phyloP scores from a whole-genome alignment of 2,113 vertebrate species.

The Chelonoidis abingdonii region DNA sequence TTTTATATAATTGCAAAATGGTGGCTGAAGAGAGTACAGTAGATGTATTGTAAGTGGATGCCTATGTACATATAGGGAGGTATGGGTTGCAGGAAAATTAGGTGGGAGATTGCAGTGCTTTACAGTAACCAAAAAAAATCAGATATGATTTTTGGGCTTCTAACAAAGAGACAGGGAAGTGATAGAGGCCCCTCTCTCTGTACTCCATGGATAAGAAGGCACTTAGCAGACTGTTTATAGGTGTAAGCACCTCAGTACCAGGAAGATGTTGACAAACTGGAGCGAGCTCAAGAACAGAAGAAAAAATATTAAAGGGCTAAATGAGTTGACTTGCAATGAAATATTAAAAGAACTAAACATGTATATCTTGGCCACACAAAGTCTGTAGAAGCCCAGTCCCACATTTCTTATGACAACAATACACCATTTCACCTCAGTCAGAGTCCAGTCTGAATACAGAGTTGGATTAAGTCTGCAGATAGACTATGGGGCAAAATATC shows the following conservation, averaged over 20 bases:
- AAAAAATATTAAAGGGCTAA: slow-evolving; percentile 10
- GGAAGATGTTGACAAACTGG: slow-evolving; percentile 39
- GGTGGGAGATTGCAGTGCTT: background rate
- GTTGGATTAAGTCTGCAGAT: background rate
- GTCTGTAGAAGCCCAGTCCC: background rate
- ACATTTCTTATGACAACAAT: background rate
- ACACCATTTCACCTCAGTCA: background rate
- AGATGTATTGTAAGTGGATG: background rate
- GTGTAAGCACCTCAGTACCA: slow-evolving; percentile 57
- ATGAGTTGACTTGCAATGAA: background rate
- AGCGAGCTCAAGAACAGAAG: slow-evolving; percentile 45
- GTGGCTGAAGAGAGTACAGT: slow-evolving; percentile 44
- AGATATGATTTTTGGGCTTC: slow-evolving; percentile 42
- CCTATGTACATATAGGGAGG: slow-evolving; percentile 47
- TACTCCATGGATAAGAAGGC: slow-evolving; percentile 64
- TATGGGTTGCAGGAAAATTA: slow-evolving; percentile 55
- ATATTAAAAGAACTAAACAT: slow-evolving; percentile 32
- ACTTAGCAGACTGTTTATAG: slow-evolving; percentile 32
- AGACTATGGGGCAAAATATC: background rate
- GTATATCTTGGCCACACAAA: background rate
- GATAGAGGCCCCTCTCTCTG: slow-evolving; percentile 57
- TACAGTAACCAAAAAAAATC: background rate
- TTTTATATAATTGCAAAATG: slow-evolving; percentile 61
- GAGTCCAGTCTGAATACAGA: background rate
- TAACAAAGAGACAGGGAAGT: slow-evolving; percentile 46